Conservation (phyloP, 2,113 vertebrate genomes). For the Strigops habroptila region DNA sequence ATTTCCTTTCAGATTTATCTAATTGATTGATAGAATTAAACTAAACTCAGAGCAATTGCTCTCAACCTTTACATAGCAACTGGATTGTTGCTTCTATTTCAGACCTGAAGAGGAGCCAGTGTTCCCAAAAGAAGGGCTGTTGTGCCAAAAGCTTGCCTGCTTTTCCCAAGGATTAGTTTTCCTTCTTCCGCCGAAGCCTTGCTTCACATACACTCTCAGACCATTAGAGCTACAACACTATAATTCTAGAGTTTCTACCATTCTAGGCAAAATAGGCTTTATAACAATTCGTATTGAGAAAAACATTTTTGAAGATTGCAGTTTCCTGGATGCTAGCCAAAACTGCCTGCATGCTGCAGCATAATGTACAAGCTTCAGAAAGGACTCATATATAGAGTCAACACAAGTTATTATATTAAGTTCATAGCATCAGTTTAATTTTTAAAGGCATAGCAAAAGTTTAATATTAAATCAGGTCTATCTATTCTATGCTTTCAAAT, state of each 20-base stretch:
- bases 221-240: neutral
- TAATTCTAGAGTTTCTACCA: neutral
- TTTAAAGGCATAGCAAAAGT: neutral
- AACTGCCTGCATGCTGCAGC: neutral
- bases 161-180: neutral
- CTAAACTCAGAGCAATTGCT: slow-evolving; percentile 3
- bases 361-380: neutral
- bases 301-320: neutral
- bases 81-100: neutral
- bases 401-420: neutral
- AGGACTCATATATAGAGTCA: neutral
- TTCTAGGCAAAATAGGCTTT: neutral
- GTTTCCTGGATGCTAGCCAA: neutral
- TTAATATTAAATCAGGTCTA: neutral
- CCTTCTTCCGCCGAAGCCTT: neutral
- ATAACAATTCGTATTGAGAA: neutral
- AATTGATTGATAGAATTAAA: slow-evolving; percentile 39
- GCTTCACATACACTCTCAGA: neutral
- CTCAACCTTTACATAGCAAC: slow-evolving; percentile 5
- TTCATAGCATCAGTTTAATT: neutral
- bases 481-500: neutral
- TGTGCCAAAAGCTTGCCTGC: neutral
- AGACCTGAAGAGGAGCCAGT: neutral
- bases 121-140: neutral
- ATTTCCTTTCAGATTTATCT: slow-evolving; percentile 4